These are phyloP conservation scores for Manis pentadactyla DNA, from an alignment of 2,797 vertebrate genomes.

Conservation along the genomic window DNA sequence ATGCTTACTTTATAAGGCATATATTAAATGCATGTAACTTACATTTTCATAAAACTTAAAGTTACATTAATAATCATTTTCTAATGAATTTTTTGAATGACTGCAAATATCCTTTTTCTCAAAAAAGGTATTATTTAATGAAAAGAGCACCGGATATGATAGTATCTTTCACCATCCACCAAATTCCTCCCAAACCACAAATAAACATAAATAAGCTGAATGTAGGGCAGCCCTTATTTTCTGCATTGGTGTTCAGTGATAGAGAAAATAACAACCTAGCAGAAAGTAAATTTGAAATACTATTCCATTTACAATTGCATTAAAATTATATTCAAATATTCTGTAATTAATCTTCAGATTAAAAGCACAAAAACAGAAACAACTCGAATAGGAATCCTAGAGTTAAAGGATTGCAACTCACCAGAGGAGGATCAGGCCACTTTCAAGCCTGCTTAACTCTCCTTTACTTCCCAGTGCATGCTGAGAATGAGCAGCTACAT, in stretches of 20 bases:
- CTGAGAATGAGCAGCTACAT: background rate
- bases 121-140: background rate
- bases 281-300: background rate
- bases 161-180: background rate
- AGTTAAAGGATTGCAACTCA: background rate
- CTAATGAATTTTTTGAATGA: slow-evolving; percentile 4
- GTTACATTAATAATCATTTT: slow-evolving; percentile 71
- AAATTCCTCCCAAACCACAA: background rate
- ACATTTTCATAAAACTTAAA: slow-evolving; percentile 78
- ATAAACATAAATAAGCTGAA: background rate
- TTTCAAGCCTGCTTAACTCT: background rate
- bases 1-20: slow-evolving; percentile 68
- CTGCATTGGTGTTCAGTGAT: background rate
- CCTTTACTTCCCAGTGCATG: background rate
- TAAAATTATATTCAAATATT: background rate
- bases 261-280: background rate
- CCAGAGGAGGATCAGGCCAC: background rate
- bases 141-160: slow-evolving; percentile 16
- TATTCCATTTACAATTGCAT: background rate
- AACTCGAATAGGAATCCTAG: background rate
- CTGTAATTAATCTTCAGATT: background rate
- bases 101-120: slow-evolving; percentile 57
- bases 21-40: slow-evolving; percentile 65
- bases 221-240: background rate
- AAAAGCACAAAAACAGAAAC: background rate